Base-by-base conservation (phyloP, 1,140 invertebrate genomes). In the Apis cerana region DNA sequence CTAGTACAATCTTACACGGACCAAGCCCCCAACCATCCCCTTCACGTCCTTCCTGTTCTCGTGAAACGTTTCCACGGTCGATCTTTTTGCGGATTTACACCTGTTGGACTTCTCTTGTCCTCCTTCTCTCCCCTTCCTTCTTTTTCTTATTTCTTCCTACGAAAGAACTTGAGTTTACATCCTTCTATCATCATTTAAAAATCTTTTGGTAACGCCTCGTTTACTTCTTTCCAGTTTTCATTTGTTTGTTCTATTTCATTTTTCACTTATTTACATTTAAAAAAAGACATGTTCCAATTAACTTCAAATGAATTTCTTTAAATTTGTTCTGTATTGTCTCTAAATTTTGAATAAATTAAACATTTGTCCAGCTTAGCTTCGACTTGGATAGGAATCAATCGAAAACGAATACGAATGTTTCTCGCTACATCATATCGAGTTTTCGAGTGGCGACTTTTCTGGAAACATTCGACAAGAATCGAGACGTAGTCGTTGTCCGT, bases 81-180 rank as follows among this genome's bases (percentile, higher is more conserved):
- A 90, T 91, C 90, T 93, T 92, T 92, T 92, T 89, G 82, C 89
- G 86, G 89, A 92, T 92, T 93, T 93, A 90, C 93, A 93, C 93
- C 93, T 93, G 93, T 93, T 93, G 93, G 91, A 93, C 89, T 92
- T 91, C 86, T 87, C 83, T 89, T 77, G 90, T 85, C 89, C 84
- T 79, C 59, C 76, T 43, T 43, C 33, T 43, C 5, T 43, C 33
- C 5, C 5, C 5, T 7, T 43, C 5, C 33, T 5, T 43, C 33
- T 43, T 43, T 43, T 43, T 76, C 86, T 85, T 90, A 88, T 90
- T 91, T 89, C 74, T 88, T 81, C 71, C 85, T 80, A 69, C 84
- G 65, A 80, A 83, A 75, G 76, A 83, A 77, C 27, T 64, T 52
- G 68, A 65, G 76, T 80, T 21, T 70, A 64, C 59, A 65, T 82